phyloP scores from a whole-genome alignment of 2,888 invertebrate genomes.

The Phasia obesa region DNA sequence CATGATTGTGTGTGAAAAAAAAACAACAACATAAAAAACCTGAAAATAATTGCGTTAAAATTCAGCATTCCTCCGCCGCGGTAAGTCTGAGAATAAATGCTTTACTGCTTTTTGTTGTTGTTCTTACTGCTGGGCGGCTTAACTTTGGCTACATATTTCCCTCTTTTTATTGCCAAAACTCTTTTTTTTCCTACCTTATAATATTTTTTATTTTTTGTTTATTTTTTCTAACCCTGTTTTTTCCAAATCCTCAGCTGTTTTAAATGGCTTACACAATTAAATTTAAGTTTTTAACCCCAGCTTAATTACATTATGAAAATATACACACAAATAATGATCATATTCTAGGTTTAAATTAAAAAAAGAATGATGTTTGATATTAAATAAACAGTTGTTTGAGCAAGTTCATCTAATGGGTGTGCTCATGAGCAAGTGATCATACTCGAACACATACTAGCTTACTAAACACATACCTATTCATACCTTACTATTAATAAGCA shows the following conservation, averaged over 20 bases:
- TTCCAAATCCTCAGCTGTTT: not conserved
- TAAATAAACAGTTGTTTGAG: no score
- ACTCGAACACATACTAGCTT: no score
- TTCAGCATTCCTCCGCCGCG: slow-evolving; percentile 87
- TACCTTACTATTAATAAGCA: no score
- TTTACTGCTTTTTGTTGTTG: slow-evolving; percentile 59
- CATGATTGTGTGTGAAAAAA: slow-evolving; percentile 11
- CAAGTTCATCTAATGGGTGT: no score
- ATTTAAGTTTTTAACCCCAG: no score
- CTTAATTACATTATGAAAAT: no score
- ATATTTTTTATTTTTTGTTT: not conserved
- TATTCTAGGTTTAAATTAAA: no score
- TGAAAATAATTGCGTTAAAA: slow-evolving; percentile 78
- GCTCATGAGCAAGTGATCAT: no score
- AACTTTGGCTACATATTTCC: slow-evolving; percentile 31
- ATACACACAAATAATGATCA: no score
- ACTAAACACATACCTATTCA: no score
- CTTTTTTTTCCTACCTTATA: slow-evolving; percentile 34
- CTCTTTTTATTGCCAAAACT: slow-evolving; percentile 51
- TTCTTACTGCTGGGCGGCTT: slow-evolving; percentile 62
- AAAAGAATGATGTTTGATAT: no score
- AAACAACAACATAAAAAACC: slow-evolving; percentile 65
- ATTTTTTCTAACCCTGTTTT: not conserved
- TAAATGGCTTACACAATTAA: slow-evolving; percentile 21
- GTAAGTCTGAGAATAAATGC: slow-evolving; percentile 85